Evolutionary conservation across 1,140 invertebrate species (phyloP).

Genomic region (Arctopsyche grandis): DNA sequence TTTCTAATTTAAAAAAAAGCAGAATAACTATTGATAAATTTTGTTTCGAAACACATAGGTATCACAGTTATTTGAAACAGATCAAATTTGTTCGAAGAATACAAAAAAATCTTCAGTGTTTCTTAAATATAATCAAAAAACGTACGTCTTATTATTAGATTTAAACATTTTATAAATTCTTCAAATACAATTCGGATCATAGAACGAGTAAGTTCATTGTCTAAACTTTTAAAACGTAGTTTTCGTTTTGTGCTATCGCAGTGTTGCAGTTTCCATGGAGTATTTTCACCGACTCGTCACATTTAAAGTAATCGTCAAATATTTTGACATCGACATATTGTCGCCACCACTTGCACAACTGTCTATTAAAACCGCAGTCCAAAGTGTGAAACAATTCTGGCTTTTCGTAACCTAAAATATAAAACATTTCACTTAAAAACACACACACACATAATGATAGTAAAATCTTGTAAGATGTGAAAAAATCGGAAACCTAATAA

Average conservation of each 20-base stretch:
- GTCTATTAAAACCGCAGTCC: conserved; percentile 86
- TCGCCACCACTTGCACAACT: conserved; percentile 87
- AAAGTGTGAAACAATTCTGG: conserved; percentile 80
- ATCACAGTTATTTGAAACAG: too few species aligned
- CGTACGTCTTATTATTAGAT: too few species aligned
- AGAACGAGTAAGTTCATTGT: too few species aligned
- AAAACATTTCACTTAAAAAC: conserved; percentile 29
- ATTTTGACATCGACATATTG: conserved; percentile 81
- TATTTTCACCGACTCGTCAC: conserved; percentile 75
- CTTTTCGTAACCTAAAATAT: conserved; percentile 68
- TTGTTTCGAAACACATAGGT: too few species aligned
- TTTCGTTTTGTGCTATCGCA: conserved; percentile 67
- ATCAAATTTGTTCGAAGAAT: too few species aligned
- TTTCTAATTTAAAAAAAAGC: too few species aligned
- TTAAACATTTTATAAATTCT: too few species aligned
- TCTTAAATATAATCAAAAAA: too few species aligned
- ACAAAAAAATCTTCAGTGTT: too few species aligned
- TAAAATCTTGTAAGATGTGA: not conserved
- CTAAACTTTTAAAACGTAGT: not conserved
- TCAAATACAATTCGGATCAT: too few species aligned
- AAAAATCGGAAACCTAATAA: conserved; percentile 68
- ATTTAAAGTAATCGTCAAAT: conserved; percentile 81
- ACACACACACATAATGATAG: not conserved
- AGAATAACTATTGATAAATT: too few species aligned
- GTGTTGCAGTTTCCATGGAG: conserved; percentile 91